Evolutionary conservation across 1,140 invertebrate genomes (phyloP).

Genomic region (Sinella curviseta): DNA sequence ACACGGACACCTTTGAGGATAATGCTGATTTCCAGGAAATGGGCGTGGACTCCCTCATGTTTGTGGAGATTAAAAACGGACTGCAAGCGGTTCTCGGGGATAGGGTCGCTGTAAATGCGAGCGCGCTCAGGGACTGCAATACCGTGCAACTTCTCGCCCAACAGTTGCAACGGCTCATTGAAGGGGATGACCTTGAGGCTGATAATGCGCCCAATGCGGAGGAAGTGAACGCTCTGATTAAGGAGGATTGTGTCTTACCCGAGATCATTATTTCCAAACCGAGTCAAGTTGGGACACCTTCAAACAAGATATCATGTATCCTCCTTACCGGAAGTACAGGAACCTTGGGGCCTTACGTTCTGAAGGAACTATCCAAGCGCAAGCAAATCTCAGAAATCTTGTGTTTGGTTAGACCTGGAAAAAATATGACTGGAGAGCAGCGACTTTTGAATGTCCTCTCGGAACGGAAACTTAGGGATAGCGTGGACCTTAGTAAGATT

Average conservation of each 20-base stretch:
- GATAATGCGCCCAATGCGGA: neutral
- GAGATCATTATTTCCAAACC: neutral
- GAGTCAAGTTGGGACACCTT: neutral
- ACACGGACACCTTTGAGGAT: neutral
- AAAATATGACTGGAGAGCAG: neutral
- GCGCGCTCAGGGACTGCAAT: neutral
- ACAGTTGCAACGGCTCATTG: neutral
- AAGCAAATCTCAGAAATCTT: neutral
- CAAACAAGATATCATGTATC: neutral
- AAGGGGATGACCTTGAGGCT: neutral
- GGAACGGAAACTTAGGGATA: neutral
- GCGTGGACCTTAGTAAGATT: neutral
- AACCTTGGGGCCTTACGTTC: constrained; percentile 18
- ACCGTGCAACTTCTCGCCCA: neutral
- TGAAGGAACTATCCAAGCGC: neutral
- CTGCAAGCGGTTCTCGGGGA: neutral
- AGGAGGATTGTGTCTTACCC: neutral
- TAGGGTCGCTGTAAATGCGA: neutral
- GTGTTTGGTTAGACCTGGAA: neutral
- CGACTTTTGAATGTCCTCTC: neutral
- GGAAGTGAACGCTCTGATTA: neutral
- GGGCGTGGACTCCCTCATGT: neutral
- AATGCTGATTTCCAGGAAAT: neutral
- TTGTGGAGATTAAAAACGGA: constrained; percentile 5
- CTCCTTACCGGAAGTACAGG: neutral